These are phyloP conservation scores for Coluber constrictor DNA, from an alignment of 2,797 vertebrate species.

Conservation along the genomic window DNA sequence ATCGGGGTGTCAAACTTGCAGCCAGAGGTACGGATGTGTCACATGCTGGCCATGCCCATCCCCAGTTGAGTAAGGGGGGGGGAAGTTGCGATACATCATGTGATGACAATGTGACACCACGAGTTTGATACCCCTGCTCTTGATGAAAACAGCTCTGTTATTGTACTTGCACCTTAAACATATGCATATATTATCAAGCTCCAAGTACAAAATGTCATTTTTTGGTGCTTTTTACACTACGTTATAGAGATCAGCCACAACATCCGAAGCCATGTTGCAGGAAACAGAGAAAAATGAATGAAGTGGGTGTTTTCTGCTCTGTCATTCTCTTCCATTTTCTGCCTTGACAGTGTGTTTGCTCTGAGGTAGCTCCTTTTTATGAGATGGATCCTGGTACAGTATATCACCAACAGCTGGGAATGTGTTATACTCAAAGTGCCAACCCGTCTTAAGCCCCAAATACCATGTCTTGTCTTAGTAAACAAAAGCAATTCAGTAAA, in stretches of 20 bases:
- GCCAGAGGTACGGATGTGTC: no score
- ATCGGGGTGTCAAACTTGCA: no score
- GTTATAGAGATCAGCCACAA: neutral
- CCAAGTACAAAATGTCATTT: neutral
- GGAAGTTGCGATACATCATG: no score
- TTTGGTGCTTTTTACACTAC: neutral
- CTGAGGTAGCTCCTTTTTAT: neutral
- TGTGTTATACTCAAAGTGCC: neutral
- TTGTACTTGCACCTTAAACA: neutral
- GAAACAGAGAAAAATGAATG: neutral
- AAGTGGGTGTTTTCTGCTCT: neutral
- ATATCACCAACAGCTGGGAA: neutral
- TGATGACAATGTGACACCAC: no score
- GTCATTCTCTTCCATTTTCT: neutral
- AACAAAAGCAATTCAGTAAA: neutral
- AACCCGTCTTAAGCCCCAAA: neutral
- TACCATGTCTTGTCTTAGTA: neutral
- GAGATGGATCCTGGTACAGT: neutral
- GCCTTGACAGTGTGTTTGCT: neutral
- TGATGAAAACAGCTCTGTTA: neutral
- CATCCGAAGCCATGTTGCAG: neutral
- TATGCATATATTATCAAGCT: neutral
- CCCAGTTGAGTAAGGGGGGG: no score
- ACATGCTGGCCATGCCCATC: fast-evolving
- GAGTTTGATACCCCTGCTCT: no score